phyloP scores from a whole-genome alignment of 2,113 vertebrate genomes.

The Passer domesticus region DNA sequence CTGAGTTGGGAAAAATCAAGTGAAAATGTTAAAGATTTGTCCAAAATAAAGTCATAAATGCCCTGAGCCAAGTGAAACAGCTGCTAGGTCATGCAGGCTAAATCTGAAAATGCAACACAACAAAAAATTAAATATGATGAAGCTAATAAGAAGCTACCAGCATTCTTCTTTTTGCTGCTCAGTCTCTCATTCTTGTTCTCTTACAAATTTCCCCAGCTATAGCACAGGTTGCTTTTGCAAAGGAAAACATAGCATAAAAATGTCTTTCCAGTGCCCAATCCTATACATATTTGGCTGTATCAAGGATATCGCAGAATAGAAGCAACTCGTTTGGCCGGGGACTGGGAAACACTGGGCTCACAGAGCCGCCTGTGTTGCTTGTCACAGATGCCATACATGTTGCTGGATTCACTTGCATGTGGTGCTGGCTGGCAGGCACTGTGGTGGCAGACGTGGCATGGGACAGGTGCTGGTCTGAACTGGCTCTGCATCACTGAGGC shows the following conservation, averaged over 20 bases:
- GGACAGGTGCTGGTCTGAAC: background rate
- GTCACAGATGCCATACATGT: background rate
- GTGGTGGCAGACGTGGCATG: fast-evolving
- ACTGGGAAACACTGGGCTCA: background rate
- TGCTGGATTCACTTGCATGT: background rate
- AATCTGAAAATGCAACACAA: slow-evolving; percentile 64
- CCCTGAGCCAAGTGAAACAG: slow-evolving; percentile 76
- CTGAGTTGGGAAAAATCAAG: slow-evolving; percentile 76
- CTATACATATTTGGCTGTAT: background rate
- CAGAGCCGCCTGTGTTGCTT: background rate
- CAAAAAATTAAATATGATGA: slow-evolving; percentile 51
- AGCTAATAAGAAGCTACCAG: slow-evolving; percentile 46
- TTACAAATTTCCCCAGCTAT: background rate
- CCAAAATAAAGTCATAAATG: slow-evolving; percentile 83
- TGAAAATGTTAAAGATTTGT: slow-evolving; percentile 78
- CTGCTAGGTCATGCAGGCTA: slow-evolving; percentile 73
- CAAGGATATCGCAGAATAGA: background rate
- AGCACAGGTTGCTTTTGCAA: background rate
- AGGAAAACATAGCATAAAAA: background rate
- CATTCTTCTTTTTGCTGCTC: background rate
- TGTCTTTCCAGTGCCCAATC: background rate
- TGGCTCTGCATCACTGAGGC: fast-evolving
- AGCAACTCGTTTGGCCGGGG: background rate
- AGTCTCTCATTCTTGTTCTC: background rate
- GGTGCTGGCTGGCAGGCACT: background rate